Percentiles rank a stretch among this genome's conserved stretches.
These are phyloP conservation scores for Hystrix cristata DNA, from an alignment of 2,113 vertebrate species.

Conservation along the genomic window DNA sequence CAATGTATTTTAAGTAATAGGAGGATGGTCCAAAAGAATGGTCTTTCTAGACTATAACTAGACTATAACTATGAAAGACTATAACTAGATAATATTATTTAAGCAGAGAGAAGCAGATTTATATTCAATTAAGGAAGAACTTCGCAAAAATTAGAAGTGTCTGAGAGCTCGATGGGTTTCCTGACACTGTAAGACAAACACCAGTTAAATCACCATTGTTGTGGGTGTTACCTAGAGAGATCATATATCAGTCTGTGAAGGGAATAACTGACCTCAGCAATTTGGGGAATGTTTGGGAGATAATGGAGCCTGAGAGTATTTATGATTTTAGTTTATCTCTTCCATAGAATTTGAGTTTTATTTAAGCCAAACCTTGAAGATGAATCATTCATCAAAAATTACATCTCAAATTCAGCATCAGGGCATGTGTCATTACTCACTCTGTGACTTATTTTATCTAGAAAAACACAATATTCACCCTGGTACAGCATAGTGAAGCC, in stretches of 20 bases:
- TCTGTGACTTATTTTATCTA: conserved; percentile 23
- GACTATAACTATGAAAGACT: neutral
- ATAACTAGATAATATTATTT: neutral
- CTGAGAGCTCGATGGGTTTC: neutral
- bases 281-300: neutral
- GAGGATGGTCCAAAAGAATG: neutral
- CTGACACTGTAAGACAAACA: neutral
- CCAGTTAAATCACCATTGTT: neutral
- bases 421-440: neutral
- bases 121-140: neutral
- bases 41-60: neutral
- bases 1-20: neutral
- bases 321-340: neutral
- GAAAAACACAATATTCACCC: neutral
- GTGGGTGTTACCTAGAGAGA: neutral
- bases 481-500: neutral
- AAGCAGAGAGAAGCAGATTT: neutral
- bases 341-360: conserved; percentile 8
- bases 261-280: neutral
- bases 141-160: neutral
- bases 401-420: conserved; percentile 5
- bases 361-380: neutral
- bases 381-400: conserved; percentile 42
- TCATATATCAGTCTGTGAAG: neutral
- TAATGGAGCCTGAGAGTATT: neutral